phyloP scores from a whole-genome alignment of 2,888 invertebrate species.

The Lasiommata megera region DNA sequence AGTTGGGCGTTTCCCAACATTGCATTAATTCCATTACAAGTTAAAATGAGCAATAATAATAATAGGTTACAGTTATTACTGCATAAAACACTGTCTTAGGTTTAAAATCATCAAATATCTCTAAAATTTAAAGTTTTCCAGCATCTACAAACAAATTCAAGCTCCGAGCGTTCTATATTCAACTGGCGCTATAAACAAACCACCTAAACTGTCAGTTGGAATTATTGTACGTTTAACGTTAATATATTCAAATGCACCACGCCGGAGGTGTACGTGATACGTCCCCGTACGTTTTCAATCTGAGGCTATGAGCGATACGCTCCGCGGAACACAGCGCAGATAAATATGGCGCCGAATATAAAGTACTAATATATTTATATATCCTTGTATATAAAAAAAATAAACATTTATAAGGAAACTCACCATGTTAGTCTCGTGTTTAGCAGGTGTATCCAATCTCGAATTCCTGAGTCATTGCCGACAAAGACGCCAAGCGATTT shows the following conservation, averaged over 20 bases:
- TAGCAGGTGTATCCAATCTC: no score
- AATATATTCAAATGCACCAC: conserved; percentile 1
- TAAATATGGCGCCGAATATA: conserved; percentile 4
- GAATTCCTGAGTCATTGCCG: no score
- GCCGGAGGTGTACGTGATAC: not conserved
- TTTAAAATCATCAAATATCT: no score
- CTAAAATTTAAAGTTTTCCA: not conserved
- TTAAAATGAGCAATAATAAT: no score
- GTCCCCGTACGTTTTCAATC: conserved; percentile 3
- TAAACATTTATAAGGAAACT: no score
- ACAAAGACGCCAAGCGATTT: no score
- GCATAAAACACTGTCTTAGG: no score
- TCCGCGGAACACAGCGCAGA: not conserved
- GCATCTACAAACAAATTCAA: not conserved
- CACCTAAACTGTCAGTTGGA: not conserved
- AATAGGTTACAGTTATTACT: no score
- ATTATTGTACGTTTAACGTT: conserved; percentile 1
- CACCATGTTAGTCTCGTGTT: no score
- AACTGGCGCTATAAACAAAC: not conserved
- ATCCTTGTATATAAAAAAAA: not conserved
- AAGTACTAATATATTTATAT: not conserved
- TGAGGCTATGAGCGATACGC: conserved; percentile 2
- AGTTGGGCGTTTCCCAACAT: no score
- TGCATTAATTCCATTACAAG: no score
- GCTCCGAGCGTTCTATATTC: not conserved